phyloP scores from a whole-genome alignment of 2,797 vertebrate genomes.

The Loriculus beryllinus region DNA sequence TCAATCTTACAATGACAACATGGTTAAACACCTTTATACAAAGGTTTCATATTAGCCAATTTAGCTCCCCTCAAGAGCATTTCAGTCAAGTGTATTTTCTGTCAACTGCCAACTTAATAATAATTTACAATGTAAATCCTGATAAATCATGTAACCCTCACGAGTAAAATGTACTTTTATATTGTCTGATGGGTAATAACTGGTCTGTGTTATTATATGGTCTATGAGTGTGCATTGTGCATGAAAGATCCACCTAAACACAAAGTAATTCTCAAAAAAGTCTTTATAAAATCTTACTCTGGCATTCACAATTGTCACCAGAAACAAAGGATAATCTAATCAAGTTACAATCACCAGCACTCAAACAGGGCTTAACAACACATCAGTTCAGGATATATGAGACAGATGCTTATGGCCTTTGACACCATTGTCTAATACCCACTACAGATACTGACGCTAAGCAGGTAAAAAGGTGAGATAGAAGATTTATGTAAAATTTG shows the following conservation, averaged over 20 bases:
- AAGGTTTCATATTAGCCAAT: background rate
- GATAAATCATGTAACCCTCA: background rate
- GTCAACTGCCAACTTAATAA: constrained; percentile 14
- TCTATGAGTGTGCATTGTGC: background rate
- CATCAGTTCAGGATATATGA: background rate
- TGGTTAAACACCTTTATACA: background rate
- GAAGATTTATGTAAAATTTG: background rate
- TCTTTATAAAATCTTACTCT: background rate
- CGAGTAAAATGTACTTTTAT: background rate
- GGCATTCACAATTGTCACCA: background rate
- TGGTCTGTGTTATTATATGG: background rate
- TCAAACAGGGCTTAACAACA: background rate
- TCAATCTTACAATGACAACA: background rate
- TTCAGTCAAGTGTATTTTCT: background rate
- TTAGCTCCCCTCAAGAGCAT: background rate
- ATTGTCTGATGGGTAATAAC: background rate
- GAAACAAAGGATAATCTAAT: background rate
- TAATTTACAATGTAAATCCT: constrained; percentile 8
- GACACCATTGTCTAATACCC: background rate
- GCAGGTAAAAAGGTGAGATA: background rate
- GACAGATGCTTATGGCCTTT: background rate
- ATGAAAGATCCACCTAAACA: background rate
- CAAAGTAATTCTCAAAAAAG: background rate
- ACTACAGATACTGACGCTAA: background rate
- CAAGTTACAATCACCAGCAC: background rate